Conservation (phyloP, 2,113 vertebrate species). For the Corythaeola cristata region DNA sequence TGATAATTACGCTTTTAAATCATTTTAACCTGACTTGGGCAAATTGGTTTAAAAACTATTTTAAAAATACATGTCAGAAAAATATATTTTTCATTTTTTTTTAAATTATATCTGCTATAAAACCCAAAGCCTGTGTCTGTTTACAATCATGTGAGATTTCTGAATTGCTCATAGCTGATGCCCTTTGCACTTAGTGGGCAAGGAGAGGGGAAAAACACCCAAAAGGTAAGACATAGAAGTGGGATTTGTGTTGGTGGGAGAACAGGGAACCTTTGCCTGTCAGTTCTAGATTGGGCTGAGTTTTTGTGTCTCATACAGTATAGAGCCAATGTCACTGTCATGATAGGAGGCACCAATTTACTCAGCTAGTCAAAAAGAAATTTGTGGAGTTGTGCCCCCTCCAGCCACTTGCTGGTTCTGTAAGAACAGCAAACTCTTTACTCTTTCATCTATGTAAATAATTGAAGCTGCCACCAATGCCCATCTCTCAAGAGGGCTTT, state of each 20-base stretch:
- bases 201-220: neutral
- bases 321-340: neutral
- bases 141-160: neutral
- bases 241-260: neutral
- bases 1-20: neutral
- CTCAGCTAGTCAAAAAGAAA: neutral
- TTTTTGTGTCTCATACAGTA: neutral
- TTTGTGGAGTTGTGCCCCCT: neutral
- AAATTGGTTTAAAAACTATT: neutral
- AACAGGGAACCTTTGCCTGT: neutral
- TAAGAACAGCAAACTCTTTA: neutral
- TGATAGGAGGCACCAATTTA: neutral
- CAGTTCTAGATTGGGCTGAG: neutral
- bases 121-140: neutral
- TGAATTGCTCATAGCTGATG: neutral
- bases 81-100: neutral
- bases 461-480: neutral
- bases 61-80: neutral
- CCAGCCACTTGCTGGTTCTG: neutral
- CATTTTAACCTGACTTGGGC: neutral
- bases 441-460: neutral
- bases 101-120: constrained; percentile 16
- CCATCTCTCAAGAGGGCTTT: neutral
- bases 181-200: neutral
- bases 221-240: neutral